Evolutionary conservation across 2,113 vertebrate genomes (phyloP).

Genomic region (Leucoraja erinaceus): DNA sequence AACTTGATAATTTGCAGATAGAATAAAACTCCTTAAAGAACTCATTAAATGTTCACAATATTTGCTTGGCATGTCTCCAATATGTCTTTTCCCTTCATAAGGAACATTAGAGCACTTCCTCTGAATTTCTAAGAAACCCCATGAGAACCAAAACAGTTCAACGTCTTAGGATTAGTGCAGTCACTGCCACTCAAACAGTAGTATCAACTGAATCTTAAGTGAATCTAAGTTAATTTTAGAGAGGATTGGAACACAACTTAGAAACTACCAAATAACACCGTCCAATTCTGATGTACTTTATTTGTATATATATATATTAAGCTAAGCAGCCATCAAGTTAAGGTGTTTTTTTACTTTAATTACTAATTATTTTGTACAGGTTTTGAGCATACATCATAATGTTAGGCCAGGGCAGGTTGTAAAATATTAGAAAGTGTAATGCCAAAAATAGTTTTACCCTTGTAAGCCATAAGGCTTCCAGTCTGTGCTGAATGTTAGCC

Average conservation of each 20-base stretch:
- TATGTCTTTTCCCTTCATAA: slow-evolving; percentile 36
- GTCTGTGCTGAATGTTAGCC: too few species aligned
- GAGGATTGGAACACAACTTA: background rate
- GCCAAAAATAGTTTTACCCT: too few species aligned
- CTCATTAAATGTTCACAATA: slow-evolving; percentile 37
- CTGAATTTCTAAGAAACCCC: slow-evolving; percentile 37
- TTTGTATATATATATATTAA: background rate
- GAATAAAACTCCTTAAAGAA: slow-evolving; percentile 37
- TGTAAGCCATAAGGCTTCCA: too few species aligned
- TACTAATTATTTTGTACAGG: background rate
- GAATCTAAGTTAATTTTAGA: slow-evolving; percentile 34
- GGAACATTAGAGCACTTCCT: slow-evolving; percentile 36
- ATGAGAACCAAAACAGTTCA: slow-evolving; percentile 37
- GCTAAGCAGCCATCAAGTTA: background rate
- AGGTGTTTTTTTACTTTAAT: background rate
- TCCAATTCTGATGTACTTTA: background rate
- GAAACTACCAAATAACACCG: background rate
- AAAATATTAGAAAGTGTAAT: too few species aligned
- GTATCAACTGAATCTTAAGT: slow-evolving; percentile 37
- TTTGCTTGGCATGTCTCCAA: slow-evolving; percentile 32
- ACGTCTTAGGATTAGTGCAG: slow-evolving; percentile 33
- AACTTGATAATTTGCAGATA: slow-evolving; percentile 34
- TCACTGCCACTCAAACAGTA: slow-evolving; percentile 14
- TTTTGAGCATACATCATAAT: background rate
- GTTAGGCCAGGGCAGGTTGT: too few species aligned